These are phyloP conservation scores for Drepanosiphum platanoidis DNA, from an alignment of 2,888 invertebrate genomes.

Conservation along the genomic window DNA sequence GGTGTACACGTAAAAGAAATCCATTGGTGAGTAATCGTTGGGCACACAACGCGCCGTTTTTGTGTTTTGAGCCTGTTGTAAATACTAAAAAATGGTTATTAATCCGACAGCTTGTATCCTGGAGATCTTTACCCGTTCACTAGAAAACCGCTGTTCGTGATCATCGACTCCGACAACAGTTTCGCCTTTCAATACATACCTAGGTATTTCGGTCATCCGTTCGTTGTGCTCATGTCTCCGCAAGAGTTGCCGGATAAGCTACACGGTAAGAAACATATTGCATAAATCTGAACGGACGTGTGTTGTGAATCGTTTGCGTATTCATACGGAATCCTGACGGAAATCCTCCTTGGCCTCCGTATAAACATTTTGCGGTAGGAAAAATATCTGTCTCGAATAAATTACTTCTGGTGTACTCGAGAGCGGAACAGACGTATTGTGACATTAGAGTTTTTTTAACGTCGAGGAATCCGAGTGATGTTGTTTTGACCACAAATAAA, in stretches of 20 bases:
- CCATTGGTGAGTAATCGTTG: constrained; percentile 68
- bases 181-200: constrained; percentile 92
- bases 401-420: too few relatives aligned
- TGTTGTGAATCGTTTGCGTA: too few relatives aligned
- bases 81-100: constrained; percentile 16
- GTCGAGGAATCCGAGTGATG: too few relatives aligned
- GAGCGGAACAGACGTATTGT: too few relatives aligned
- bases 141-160: constrained; percentile 89
- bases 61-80: neutral
- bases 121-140: constrained; percentile 94
- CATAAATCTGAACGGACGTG: too few relatives aligned
- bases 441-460: too few relatives aligned
- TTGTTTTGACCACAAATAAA: too few relatives aligned
- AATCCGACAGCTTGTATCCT: constrained; percentile 78
- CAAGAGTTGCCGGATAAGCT: constrained; percentile 87
- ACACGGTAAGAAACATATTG: constrained; percentile 73
- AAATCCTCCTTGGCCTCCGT: too few relatives aligned
- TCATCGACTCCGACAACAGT: constrained; percentile 96
- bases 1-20: constrained; percentile 69
- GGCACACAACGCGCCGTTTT: too few relatives aligned
- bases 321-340: too few relatives aligned
- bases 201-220: constrained; percentile 89
- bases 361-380: too few relatives aligned
- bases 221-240: constrained; percentile 93
- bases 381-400: too few relatives aligned